Percentiles rank a stretch among this genome's conserved stretches.
These are phyloP conservation scores for Hydrotaea diabolus DNA, from an alignment of 2,888 invertebrate genomes.

Conservation along the genomic window DNA sequence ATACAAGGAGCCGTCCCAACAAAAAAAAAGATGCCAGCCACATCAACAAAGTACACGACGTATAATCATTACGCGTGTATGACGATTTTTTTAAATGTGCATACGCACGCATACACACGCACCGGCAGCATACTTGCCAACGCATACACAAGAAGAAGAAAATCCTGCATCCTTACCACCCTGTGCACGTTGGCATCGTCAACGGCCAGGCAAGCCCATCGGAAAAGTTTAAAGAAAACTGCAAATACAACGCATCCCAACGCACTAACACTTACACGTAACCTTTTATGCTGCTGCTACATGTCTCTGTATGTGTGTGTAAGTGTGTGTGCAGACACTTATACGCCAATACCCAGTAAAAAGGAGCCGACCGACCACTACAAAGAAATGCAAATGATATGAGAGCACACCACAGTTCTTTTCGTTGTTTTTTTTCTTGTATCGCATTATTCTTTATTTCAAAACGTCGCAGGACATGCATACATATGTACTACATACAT, in stretches of 20 bases:
- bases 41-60: constrained; percentile 14
- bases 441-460: neutral
- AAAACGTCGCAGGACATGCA: neutral
- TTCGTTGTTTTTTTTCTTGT: neutral
- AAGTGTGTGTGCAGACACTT: constrained; percentile 10
- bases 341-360: constrained; percentile 21
- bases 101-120: constrained; percentile 34
- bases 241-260: constrained; percentile 14
- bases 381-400: constrained; percentile 63
- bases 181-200: neutral
- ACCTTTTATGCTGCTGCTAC: too few relatives aligned
- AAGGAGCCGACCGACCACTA: constrained; percentile 63
- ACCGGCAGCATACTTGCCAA: neutral
- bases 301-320: too few relatives aligned
- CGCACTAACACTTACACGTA: constrained; percentile 26
- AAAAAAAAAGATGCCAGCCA: neutral
- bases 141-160: constrained; percentile 9
- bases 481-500: neutral
- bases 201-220: constrained; percentile 15
- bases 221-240: constrained; percentile 16
- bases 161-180: constrained; percentile 18
- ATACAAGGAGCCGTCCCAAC: constrained; percentile 23
- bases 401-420: neutral
- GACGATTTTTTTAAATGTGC: constrained; percentile 56
- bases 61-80: constrained; percentile 53